phyloP scores from a whole-genome alignment of 1,140 invertebrate species.

The Lordiphosa mommai region DNA sequence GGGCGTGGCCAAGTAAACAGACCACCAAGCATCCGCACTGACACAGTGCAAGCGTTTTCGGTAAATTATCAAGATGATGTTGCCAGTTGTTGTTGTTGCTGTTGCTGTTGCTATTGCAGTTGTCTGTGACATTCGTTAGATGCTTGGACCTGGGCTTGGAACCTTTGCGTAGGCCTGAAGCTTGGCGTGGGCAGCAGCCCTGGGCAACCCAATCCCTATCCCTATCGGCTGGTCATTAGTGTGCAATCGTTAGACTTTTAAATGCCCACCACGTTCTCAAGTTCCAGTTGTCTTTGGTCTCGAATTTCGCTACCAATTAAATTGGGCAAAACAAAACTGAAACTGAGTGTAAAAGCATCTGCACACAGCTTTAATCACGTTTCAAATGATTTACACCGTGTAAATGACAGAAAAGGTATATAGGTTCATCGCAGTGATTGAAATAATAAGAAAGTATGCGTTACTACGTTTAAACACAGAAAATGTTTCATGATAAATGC shows the following conservation, averaged over 20 bases:
- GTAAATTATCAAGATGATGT: constrained; percentile 75
- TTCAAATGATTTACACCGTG: constrained; percentile 23
- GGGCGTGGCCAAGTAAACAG: constrained; percentile 42
- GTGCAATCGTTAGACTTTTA: constrained; percentile 69
- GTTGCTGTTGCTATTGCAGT: constrained; percentile 17
- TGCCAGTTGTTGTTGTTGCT: constrained; percentile 37
- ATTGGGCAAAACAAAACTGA: constrained; percentile 34
- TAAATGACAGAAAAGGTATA: neutral
- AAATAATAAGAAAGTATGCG: too few relatives aligned
- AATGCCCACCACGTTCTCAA: constrained; percentile 65
- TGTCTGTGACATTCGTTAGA: constrained; percentile 70
- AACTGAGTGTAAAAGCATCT: constrained; percentile 22
- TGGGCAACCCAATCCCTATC: constrained; percentile 13
- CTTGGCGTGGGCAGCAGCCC: constrained; percentile 19
- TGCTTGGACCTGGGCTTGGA: constrained; percentile 12
- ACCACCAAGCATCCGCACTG: constrained; percentile 20
- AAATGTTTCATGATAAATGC: too few relatives aligned
- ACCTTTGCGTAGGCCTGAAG: constrained; percentile 12
- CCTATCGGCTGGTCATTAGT: constrained; percentile 69
- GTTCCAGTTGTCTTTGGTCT: constrained; percentile 21
- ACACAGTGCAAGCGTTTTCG: constrained; percentile 40
- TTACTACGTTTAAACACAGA: too few relatives aligned
- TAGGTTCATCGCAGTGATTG: neutral
- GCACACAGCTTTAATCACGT: constrained; percentile 58
- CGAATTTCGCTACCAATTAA: constrained; percentile 66